Conservation (phyloP, 1,140 invertebrate genomes). For the Brachionus paranguensis region DNA sequence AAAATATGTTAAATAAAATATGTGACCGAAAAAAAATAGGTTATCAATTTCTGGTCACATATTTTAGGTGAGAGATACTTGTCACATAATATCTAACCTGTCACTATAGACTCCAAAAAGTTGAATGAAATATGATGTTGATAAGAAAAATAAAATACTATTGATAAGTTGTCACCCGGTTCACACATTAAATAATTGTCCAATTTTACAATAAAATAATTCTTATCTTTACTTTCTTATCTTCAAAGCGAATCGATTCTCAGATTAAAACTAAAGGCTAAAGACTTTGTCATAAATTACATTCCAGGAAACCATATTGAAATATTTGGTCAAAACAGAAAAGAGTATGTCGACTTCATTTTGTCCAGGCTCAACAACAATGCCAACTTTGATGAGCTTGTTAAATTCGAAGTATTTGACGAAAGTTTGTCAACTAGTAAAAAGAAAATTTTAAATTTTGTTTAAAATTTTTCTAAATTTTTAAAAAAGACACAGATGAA, state of each 20-base stretch:
- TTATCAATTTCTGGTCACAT: too few species aligned
- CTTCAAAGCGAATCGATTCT: conserved; percentile 61
- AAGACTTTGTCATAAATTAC: conserved; percentile 55
- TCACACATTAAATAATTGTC: too few species aligned
- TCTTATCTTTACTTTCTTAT: background rate
- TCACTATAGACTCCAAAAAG: too few species aligned
- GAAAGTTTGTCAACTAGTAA: conserved; percentile 65
- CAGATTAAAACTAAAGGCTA: conserved; percentile 58
- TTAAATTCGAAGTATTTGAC: conserved; percentile 76
- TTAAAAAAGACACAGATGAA: conserved; percentile 61
- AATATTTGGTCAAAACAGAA: conserved; percentile 75
- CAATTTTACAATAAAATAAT: background rate
- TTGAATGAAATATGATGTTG: too few species aligned
- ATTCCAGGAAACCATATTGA: conserved; percentile 86
- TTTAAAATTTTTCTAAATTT: background rate
- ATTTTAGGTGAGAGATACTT: too few species aligned
- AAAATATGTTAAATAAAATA: too few species aligned
- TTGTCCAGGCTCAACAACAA: conserved; percentile 63
- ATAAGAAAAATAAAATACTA: too few species aligned
- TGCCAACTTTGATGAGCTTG: conserved; percentile 66
- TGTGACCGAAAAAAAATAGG: too few species aligned
- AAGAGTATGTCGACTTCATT: conserved; percentile 71
- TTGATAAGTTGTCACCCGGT: too few species aligned
- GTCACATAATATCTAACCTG: too few species aligned
- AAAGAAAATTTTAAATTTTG: background rate